Percentiles rank a stretch among this genome's conserved stretches.
Evolutionary conservation across 2,113 vertebrate species (phyloP).

Genomic region (Rafetus swinhoei): DNA sequence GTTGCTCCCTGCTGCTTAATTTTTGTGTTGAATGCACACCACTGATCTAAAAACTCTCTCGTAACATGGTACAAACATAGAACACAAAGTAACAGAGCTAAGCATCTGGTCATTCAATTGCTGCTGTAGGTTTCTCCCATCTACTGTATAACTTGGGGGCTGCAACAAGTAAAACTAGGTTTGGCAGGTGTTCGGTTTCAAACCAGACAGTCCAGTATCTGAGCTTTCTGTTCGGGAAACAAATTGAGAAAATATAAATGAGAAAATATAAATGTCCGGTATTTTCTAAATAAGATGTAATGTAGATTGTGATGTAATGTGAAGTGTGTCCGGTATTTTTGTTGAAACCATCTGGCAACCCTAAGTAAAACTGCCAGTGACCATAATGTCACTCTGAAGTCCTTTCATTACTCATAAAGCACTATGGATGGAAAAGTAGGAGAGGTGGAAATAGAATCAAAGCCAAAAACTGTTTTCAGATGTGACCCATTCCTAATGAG

Average conservation of each 20-base stretch:
- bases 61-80: constrained; percentile 42
- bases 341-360: no score
- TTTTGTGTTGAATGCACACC: constrained; percentile 48
- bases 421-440: background rate
- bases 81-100: constrained; percentile 35
- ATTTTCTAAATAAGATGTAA: no score
- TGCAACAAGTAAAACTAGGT: background rate
- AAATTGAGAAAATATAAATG: no score
- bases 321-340: no score
- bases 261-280: no score
- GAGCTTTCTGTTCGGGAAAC: no score
- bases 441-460: background rate
- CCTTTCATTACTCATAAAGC: background rate
- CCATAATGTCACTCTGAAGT: background rate
- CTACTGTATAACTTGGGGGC: constrained; percentile 64
- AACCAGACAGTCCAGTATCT: no score
- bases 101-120: constrained; percentile 67
- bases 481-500: background rate
- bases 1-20: constrained; percentile 32
- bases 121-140: constrained; percentile 50
- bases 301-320: no score
- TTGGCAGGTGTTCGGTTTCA: no score
- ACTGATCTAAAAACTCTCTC: constrained; percentile 42
- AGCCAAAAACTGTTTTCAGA: background rate
- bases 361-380: constrained; percentile 26